These are phyloP conservation scores for Masnerella sp. DNA, from an alignment of 2,888 invertebrate genomes.

Conservation along the genomic window DNA sequence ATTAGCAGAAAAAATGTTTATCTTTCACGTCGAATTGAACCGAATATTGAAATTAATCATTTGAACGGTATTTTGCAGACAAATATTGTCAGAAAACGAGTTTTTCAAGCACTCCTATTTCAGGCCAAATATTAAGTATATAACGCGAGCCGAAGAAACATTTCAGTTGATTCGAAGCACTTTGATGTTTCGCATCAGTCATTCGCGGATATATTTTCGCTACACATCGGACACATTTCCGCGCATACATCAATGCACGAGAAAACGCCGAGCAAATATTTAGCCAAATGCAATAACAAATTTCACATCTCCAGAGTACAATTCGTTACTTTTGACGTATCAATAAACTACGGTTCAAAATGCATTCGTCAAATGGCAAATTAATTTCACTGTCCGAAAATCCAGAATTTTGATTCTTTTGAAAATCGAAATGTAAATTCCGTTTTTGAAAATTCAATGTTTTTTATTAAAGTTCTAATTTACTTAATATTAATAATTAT, in stretches of 20 bases:
- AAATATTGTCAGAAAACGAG: too few species aligned
- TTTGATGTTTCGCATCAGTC: conserved; percentile 56
- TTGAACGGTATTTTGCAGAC: too few species aligned
- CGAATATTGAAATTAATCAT: too few species aligned
- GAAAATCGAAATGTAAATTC: too few species aligned
- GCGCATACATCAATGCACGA: conserved; percentile 20
- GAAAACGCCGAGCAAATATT: conserved; percentile 41
- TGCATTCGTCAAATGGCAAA: not conserved
- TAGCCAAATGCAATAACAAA: conserved; percentile 38
- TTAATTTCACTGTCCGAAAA: too few species aligned
- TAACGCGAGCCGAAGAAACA: conserved; percentile 21
- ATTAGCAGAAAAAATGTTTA: conserved; percentile 5
- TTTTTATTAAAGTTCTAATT: too few species aligned
- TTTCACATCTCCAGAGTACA: conserved; percentile 9
- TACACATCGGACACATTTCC: conserved; percentile 17
- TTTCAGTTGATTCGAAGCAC: conserved; percentile 29
- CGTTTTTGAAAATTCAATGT: too few species aligned
- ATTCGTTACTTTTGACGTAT: conserved; percentile 16
- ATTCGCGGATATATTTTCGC: conserved; percentile 37
- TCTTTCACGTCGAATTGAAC: not conserved
- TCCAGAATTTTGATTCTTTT: too few species aligned
- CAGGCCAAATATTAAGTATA: not conserved
- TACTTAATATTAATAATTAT: too few species aligned
- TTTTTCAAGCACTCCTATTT: not conserved
- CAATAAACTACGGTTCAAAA: conserved; percentile 8